These are phyloP conservation scores for Eubucco bourcierii DNA, from an alignment of 2,113 vertebrate genomes.

Conservation along the genomic window DNA sequence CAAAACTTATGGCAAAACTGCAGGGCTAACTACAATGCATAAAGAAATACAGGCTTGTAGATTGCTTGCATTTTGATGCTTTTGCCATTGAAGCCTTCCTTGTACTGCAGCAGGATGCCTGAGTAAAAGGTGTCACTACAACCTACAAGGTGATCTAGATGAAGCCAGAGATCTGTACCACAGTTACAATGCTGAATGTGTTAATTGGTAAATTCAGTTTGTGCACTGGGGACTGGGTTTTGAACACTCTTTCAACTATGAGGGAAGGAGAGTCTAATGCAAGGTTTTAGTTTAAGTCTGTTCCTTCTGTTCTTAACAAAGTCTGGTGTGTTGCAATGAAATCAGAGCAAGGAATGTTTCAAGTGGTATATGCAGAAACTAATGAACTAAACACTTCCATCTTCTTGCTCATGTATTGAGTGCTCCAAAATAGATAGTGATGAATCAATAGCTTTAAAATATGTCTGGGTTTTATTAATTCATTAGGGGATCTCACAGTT, in stretches of 20 bases:
- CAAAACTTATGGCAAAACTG: neutral
- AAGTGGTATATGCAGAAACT: neutral
- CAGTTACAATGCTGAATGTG: neutral
- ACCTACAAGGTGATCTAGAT: neutral
- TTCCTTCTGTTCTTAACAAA: neutral
- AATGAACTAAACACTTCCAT: neutral
- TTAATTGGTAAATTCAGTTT: slow-evolving; percentile 6
- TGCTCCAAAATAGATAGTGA: neutral
- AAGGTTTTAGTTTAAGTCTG: neutral
- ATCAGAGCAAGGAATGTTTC: neutral
- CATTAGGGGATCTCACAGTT: slow-evolving; percentile 39
- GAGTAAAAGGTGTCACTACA: neutral
- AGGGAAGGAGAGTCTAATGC: neutral
- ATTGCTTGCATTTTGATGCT: neutral
- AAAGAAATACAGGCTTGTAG: neutral
- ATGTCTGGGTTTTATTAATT: slow-evolving; percentile 48
- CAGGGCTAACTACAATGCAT: neutral
- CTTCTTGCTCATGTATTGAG: neutral
- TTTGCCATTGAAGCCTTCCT: neutral
- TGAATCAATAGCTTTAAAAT: slow-evolving; percentile 7
- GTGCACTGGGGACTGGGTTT: neutral
- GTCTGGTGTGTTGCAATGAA: neutral
- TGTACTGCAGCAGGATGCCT: neutral
- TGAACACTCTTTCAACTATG: neutral
- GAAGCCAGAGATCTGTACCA: neutral